phyloP scores from a whole-genome alignment of 2,113 vertebrate species.

The Climacteris rufus region DNA sequence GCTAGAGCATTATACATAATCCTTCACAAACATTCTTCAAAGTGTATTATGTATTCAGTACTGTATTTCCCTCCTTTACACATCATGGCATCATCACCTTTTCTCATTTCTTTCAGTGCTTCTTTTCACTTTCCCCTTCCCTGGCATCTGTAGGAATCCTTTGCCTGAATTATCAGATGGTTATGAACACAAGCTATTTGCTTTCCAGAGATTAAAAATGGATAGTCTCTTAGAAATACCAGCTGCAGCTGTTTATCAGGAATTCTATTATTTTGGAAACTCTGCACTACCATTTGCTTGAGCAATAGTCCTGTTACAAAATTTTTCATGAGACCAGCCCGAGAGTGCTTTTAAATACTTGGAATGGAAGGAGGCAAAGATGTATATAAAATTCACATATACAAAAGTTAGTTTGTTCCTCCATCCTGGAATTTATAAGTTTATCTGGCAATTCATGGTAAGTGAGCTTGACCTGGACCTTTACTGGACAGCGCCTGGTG shows the following conservation, averaged over 20 bases:
- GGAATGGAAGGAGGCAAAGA: background rate
- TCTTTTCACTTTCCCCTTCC: background rate
- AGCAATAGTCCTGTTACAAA: background rate
- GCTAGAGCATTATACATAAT: background rate
- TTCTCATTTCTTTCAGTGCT: background rate
- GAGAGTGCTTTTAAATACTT: background rate
- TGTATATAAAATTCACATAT: background rate
- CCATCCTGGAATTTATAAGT: background rate
- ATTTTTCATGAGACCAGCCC: background rate
- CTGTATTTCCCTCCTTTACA: background rate
- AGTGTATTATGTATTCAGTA: background rate
- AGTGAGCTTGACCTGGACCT: background rate
- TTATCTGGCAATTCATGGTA: background rate
- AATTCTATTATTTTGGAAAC: background rate
- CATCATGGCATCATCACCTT: background rate
- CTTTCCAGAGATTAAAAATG: background rate
- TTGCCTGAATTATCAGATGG: background rate
- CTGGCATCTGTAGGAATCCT: background rate
- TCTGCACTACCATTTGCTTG: background rate
- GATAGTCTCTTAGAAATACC: background rate
- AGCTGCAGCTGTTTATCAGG: background rate
- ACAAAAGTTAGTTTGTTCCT: background rate
- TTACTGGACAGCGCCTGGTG: background rate
- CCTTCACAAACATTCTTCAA: background rate
- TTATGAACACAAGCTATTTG: background rate